Base-by-base conservation (phyloP, 1,140 invertebrate genomes). In the Drosophila gunungcola region DNA sequence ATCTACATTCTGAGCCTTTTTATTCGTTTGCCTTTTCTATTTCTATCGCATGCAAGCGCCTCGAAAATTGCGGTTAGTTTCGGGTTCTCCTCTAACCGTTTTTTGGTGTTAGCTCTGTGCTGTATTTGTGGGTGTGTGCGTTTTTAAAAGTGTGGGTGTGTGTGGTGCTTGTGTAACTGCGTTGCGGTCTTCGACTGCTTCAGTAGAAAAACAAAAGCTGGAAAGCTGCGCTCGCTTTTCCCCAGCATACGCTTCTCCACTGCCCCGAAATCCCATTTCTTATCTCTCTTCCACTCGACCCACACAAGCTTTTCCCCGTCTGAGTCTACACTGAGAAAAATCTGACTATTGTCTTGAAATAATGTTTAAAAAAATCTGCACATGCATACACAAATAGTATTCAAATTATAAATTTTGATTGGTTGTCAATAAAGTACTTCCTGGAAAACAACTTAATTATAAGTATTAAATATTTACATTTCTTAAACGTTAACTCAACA, bases 1-100 rank as follows among this genome's bases (percentile, higher is more conserved):
- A 9, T 1, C 32, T 46, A 32, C 32, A 10, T 21, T 45, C 43
- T 32, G 10, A 25, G 27, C 12, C 52, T 36, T 58, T 58, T 62
- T 70, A 42, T 53, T 63, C 27, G 16, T 46, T 34, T 43, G 13
- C 41, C n/a, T 65, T 58, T 63, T 61, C 58, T 80, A 60, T 73
- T 82, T 88, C 74, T 67, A 72, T 74, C 53, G 68, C 78, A 74
- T 69, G 68, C 78, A 79, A 88, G 83, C 83, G 82, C 82, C 83
- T 86, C 82, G 83, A 83, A 86, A 86, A 86, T 88, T 86, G 82
- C 79, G 82, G 82, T 86, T 86, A 83, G 82, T 78, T 82, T 81
- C 25, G 16, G 67, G 67, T 38, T 81, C 49, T 69, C 34, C 57
- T 36, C 42, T 38, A 32, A 52, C 27, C 53, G 27, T 65, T 69